Evolutionary conservation across 2,888 invertebrate species (phyloP), one percentile per base, ranked within the genome.

Genomic region (Nesidiocoris tenuis): DNA sequence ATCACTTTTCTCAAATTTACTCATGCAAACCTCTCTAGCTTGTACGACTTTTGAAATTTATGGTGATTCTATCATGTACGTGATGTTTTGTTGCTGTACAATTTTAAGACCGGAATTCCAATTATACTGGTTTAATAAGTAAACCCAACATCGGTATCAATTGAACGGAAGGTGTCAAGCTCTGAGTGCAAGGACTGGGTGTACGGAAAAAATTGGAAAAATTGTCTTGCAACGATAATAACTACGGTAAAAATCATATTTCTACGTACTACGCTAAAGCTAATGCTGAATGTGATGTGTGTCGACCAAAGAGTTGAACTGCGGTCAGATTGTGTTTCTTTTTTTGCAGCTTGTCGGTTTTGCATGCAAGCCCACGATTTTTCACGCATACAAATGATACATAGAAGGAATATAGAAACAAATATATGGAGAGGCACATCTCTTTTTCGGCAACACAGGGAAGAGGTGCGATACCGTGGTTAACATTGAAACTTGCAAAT

Each of bases 361-460:
- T 66, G 66, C 74, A 75, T 75, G 66, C 74, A 75, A 75, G 74
- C 74, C 57, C 74, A 75, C 74, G 74, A 75, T 75, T 66, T 75
- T n/a, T 16, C n/a, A 17, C 16, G 65, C 39, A 39, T 5, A 59
- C 59, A 59, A 59, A 3, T 2, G n/a, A 19, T 3, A n/a, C 59
- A 59, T 16, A 59, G 2, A 59, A 59, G 17, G 19, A 9, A 59
- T 3, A 59, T 5, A 59, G 59, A n/a, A n/a, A n/a, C n/a, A n/a
- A n/a, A n/a, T n/a, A n/a, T n/a, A 59, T 59, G 59, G 59, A 19
- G 59, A 59, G n/a, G 54, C n/a, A 39, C 39, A 12, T 39, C 12
- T 39, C 39, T 12, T 39, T n/a, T 12, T 39, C 39, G 12, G 12
- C 39, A 39, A 39, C 39, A 12, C 3, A 59, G 59, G 65, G 65